A percentile compares a stretch with the other conserved stretches of the same genome.
Conservation (phyloP, 2,113 vertebrate genomes). For the Todiramphus chloris region DNA sequence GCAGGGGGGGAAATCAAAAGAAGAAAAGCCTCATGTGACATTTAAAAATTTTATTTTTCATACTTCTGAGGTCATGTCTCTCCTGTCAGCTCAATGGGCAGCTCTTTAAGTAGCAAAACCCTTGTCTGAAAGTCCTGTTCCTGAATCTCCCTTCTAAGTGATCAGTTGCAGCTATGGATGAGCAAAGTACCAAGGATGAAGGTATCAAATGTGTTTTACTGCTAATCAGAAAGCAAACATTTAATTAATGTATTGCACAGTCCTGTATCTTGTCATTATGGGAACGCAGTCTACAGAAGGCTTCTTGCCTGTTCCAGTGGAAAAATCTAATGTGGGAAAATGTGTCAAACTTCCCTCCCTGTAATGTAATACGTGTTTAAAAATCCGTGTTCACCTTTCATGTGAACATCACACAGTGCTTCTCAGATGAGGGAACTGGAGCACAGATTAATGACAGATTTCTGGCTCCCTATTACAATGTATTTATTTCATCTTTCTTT, state of each 20-base stretch:
- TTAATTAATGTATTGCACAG: background rate
- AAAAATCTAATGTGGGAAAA: background rate
- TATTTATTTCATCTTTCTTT: background rate
- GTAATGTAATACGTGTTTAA: background rate
- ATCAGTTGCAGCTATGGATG: background rate
- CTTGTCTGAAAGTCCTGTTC: background rate
- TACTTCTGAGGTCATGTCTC: background rate
- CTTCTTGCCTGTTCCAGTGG: background rate
- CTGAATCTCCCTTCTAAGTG: background rate
- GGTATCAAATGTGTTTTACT: background rate
- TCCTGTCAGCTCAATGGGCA: background rate
- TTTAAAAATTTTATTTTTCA: background rate
- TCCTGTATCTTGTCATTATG: background rate
- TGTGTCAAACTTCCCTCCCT: rapidly evolving
- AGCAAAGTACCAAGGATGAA: background rate
- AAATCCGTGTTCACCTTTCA: background rate
- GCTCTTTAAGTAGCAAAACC: background rate
- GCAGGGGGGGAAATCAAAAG: background rate
- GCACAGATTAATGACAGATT: background rate
- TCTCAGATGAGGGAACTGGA: background rate
- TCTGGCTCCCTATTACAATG: background rate
- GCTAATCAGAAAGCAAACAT: background rate
- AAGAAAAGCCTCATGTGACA: background rate
- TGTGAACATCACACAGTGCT: background rate
- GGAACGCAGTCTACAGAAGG: background rate